Evolutionary conservation across 2,797 vertebrate genomes (phyloP).

Genomic region (Tenualosa ilisha): DNA sequence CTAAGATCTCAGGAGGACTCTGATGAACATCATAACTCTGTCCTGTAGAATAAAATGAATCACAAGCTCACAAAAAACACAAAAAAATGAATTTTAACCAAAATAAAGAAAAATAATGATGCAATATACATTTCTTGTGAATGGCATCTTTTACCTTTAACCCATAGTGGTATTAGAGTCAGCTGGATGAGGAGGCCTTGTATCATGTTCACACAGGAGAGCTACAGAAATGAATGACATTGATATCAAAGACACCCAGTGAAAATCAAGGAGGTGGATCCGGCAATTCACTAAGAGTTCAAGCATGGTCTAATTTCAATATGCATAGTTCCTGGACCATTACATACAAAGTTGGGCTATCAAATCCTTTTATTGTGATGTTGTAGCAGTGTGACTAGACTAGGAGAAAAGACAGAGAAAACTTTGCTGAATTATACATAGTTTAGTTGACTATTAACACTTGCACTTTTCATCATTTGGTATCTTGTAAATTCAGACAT

Average conservation of each 20-base stretch:
- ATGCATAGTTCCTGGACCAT: too few species aligned
- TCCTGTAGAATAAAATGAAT: background rate
- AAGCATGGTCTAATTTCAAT: background rate
- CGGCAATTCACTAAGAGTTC: background rate
- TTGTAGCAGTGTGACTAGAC: too few species aligned
- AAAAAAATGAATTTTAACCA: background rate
- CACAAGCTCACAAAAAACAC: background rate
- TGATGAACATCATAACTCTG: constrained; percentile 34
- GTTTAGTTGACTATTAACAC: too few species aligned
- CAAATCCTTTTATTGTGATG: too few species aligned
- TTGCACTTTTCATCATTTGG: too few species aligned
- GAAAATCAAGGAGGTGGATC: background rate
- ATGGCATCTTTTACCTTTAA: constrained; percentile 40
- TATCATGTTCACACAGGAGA: constrained; percentile 27
- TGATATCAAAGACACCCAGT: background rate
- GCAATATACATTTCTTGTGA: background rate
- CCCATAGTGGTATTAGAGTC: constrained; percentile 26
- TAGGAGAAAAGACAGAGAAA: too few species aligned
- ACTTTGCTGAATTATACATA: too few species aligned
- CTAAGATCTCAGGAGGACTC: constrained; percentile 21
- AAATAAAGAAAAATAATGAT: too few species aligned
- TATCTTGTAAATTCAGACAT: too few species aligned
- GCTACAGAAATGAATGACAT: background rate
- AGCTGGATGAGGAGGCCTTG: background rate
- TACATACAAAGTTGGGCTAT: too few species aligned